phyloP scores from a whole-genome alignment of 1,140 invertebrate species.

The Papilio helenus region DNA sequence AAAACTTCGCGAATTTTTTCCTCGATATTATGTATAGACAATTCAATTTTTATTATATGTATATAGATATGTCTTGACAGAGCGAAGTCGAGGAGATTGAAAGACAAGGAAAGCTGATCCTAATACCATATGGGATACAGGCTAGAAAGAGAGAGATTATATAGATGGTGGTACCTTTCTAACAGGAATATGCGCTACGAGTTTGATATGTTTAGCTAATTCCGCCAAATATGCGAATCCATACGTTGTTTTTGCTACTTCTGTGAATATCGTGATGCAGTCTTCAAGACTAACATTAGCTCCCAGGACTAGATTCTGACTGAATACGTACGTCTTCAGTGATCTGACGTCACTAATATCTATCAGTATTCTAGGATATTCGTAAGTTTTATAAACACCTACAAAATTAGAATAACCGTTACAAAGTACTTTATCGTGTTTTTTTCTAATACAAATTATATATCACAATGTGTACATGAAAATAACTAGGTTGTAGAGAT shows the following conservation, averaged over 20 bases:
- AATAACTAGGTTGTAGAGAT: no score
- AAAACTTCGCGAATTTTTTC: no score
- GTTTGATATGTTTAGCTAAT: conserved; percentile 79
- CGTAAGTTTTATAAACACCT: conserved; percentile 70
- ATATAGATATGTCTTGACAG: no score
- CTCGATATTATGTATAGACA: no score
- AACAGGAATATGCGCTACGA: conserved; percentile 86
- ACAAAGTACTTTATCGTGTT: not conserved
- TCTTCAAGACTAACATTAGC: conserved; percentile 86
- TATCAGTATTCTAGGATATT: conserved; percentile 83
- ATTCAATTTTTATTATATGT: no score
- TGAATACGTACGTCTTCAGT: conserved; percentile 83
- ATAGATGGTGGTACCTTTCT: conserved; percentile 81
- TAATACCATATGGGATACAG: no score
- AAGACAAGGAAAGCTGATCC: no score
- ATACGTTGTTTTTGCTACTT: conserved; percentile 71
- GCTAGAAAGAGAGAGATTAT: no score
- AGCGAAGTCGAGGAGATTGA: no score
- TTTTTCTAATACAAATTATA: no score
- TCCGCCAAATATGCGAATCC: conserved; percentile 79
- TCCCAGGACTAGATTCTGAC: conserved; percentile 84
- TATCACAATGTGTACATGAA: no score
- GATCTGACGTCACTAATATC: conserved; percentile 88
- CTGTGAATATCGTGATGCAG: conserved; percentile 85
- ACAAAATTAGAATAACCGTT: conserved; percentile 40